These are phyloP conservation scores for Philereme vetulata DNA, from an alignment of 2,888 invertebrate genomes.

Conservation along the genomic window DNA sequence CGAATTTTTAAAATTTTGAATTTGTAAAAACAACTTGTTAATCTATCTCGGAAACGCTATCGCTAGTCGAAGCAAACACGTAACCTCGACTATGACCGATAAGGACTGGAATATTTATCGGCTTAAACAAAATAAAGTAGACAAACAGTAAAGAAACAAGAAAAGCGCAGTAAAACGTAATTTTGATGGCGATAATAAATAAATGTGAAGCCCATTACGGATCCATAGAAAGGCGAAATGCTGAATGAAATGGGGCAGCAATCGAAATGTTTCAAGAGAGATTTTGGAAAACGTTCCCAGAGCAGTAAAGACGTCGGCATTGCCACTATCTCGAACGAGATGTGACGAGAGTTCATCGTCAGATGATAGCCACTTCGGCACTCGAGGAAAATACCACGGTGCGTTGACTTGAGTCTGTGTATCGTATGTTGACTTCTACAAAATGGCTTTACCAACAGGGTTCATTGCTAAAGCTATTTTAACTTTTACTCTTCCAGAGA, in stretches of 20 bases:
- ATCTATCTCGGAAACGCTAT: slow-evolving; percentile 12
- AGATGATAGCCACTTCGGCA: slow-evolving; percentile 48
- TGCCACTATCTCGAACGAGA: slow-evolving; percentile 47
- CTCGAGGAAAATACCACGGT: slow-evolving; percentile 48
- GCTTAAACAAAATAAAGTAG: background rate
- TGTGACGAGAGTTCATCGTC: slow-evolving; percentile 58
- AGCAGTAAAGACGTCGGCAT: slow-evolving; percentile 72
- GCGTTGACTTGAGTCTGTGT: slow-evolving; percentile 53
- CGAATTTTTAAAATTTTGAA: too few relatives aligned
- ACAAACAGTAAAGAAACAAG: slow-evolving; percentile 1
- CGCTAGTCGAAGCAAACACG: slow-evolving; percentile 1
- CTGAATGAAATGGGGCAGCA: slow-evolving; percentile 25
- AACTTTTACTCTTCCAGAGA: slow-evolving; percentile 48
- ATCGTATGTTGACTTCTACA: slow-evolving; percentile 42
- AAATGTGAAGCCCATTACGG: slow-evolving; percentile 8
- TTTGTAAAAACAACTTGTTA: background rate
- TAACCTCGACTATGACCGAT: slow-evolving; percentile 13
- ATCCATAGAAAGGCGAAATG: slow-evolving; percentile 19
- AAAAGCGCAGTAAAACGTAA: background rate
- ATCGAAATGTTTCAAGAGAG: slow-evolving; percentile 35
- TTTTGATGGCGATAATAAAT: slow-evolving; percentile 1
- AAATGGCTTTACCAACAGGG: slow-evolving; percentile 30
- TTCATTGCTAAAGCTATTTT: slow-evolving; percentile 41
- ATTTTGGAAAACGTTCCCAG: slow-evolving; percentile 45
- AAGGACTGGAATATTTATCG: slow-evolving; percentile 12